These are phyloP conservation scores for Falcunculus frontatus DNA, from an alignment of 2,113 vertebrate species.

Conservation along the genomic window DNA sequence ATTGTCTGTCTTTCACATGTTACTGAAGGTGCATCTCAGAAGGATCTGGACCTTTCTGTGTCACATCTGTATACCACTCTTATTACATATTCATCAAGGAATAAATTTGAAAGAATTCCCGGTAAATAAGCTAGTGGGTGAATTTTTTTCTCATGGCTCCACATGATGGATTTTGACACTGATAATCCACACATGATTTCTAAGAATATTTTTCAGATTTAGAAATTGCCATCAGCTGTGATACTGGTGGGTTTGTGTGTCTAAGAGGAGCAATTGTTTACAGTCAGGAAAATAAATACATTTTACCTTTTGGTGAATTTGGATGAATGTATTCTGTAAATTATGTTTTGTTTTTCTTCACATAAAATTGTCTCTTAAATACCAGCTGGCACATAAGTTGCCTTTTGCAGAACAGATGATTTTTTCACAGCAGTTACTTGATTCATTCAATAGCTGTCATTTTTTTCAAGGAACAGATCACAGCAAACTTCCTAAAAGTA, in stretches of 20 bases:
- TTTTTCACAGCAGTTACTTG: neutral
- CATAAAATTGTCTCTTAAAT: neutral
- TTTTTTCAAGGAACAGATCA: slow-evolving; percentile 20
- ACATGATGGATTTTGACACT: neutral
- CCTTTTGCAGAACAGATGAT: slow-evolving; percentile 19
- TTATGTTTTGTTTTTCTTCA: neutral
- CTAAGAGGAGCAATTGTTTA: neutral
- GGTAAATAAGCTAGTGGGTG: neutral
- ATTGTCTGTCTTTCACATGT: neutral
- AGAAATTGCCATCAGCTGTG: neutral
- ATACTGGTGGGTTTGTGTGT: neutral
- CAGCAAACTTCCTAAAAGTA: neutral
- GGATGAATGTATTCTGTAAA: neutral
- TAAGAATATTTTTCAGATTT: neutral
- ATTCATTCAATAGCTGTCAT: slow-evolving; percentile 15
- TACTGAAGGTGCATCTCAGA: neutral
- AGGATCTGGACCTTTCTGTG: neutral
- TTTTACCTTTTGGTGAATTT: neutral
- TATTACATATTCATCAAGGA: neutral
- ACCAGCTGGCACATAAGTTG: slow-evolving; percentile 3
- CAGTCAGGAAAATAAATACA: neutral
- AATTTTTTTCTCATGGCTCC: neutral
- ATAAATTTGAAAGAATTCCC: neutral
- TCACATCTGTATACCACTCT: neutral
- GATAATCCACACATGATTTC: neutral